These are phyloP conservation scores for Akabosia matsudoensis DNA, from an alignment of 1,140 invertebrate genomes.

Conservation along the genomic window DNA sequence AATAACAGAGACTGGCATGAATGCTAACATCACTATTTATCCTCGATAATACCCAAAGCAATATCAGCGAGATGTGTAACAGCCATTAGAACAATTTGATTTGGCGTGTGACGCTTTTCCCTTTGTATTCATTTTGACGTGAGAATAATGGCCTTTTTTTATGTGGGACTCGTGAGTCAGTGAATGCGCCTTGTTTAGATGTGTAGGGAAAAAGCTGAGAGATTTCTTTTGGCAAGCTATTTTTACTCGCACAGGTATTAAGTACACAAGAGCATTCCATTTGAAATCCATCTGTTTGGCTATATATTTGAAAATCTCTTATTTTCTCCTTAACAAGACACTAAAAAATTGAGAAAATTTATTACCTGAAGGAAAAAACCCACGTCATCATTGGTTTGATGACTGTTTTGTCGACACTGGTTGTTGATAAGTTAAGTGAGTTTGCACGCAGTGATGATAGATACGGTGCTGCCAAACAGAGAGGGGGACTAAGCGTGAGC, in stretches of 20 bases:
- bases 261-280: no score
- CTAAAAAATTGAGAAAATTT: no score
- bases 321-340: no score
- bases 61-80: neutral
- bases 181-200: no score
- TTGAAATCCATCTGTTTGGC: no score
- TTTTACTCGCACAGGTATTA: no score
- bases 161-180: neutral
- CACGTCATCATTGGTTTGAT: neutral
- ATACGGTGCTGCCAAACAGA: neutral
- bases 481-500: neutral
- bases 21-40: no score
- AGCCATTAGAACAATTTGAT: neutral
- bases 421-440: neutral
- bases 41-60: no score
- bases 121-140: slow-evolving; percentile 1
- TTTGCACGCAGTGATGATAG: neutral
- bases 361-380: neutral
- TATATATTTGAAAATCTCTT: no score
- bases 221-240: neutral
- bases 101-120: slow-evolving; percentile 9
- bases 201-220: neutral
- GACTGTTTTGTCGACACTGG: slow-evolving; percentile 9
- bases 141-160: slow-evolving; percentile 13
- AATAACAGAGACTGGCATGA: no score